Percentiles rank a stretch among this genome's conserved stretches.
phyloP scores from a whole-genome alignment of 2,113 vertebrate species.

The Narcine bancroftii region DNA sequence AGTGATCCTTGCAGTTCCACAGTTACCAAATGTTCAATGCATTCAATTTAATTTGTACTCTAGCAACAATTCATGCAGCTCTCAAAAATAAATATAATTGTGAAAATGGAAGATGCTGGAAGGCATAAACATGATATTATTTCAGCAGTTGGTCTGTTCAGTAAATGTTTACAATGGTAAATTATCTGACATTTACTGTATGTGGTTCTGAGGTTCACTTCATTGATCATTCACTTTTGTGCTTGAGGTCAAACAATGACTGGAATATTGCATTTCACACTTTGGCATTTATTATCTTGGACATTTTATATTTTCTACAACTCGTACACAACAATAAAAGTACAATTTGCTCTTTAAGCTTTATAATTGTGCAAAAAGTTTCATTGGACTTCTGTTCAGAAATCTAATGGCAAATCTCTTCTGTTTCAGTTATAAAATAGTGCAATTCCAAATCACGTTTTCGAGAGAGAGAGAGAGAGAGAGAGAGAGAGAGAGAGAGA shows the following conservation, averaged over 20 bases:
- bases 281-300: not conserved
- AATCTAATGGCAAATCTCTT: too few species aligned
- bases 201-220: constrained; percentile 7
- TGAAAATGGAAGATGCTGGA: constrained; percentile 8
- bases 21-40: too few species aligned
- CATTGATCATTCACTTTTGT: not conserved
- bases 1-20: not conserved
- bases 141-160: not conserved
- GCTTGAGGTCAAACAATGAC: not conserved
- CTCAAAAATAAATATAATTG: not conserved
- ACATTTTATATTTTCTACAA: not conserved
- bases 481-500: too few species aligned
- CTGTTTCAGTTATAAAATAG: too few species aligned
- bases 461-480: too few species aligned
- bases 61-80: not conserved
- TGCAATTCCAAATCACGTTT: too few species aligned
- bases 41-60: not conserved
- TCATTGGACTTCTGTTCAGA: too few species aligned
- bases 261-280: not conserved
- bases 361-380: not conserved
- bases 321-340: not conserved
- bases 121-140: constrained; percentile 1
- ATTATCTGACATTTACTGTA: constrained; percentile 1
- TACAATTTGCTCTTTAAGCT: not conserved
- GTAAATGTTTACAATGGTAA: not conserved